Base-by-base conservation (phyloP, 2,113 vertebrate genomes). In the Myrmecophaga tridactyla region DNA sequence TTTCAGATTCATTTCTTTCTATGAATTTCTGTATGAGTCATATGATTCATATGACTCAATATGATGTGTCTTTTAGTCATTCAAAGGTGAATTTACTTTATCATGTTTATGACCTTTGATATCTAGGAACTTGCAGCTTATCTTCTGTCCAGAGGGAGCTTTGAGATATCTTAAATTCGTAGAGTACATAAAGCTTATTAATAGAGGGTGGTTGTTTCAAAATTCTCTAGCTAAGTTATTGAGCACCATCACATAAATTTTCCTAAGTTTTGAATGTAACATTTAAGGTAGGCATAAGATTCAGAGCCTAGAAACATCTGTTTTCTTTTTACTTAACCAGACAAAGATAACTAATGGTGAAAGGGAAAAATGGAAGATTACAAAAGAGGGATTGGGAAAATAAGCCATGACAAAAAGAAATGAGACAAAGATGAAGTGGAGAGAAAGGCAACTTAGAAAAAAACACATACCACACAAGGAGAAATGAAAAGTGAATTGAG, bases 281-380 rank as follows among this genome's bases (percentile, higher is more conserved):
- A 9, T 89, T 48, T 29, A 34, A 91, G 76, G 53, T 88, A 58
- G 39, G 31, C 15, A 4, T n/a, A 60, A 60, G 36, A 94, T 10
- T 85, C 36, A 29, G 48, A 93, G 14, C n/a, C 53, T 41, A 27
- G 63, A 76, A 93, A 58, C 12, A 62, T 70, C n/a, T 73, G 15
- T 29, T 78, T 81, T 56, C 51, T 89, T 14, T 84, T 83, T 84
- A 91, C 85, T 23, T 41, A n/a, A n/a, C 53, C 77, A 91, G 46
- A 83, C 5, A 89, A 75, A 93, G 62, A 87, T 91, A 95, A 43
- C 2, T 88, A 97, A 95, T 41, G 62, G 12, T 39, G 17, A 72
- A 83, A 96, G 23, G 63, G 3, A 53, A 17, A 41, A 95, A 95
- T 51, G 10, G 60, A 39, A 86, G 23, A 29, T 56, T 73, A 94